Percentiles rank a stretch among this genome's conserved stretches.
Evolutionary conservation across 2,797 vertebrate genomes (phyloP).

Genomic region (Clarias laeviceps): DNA sequence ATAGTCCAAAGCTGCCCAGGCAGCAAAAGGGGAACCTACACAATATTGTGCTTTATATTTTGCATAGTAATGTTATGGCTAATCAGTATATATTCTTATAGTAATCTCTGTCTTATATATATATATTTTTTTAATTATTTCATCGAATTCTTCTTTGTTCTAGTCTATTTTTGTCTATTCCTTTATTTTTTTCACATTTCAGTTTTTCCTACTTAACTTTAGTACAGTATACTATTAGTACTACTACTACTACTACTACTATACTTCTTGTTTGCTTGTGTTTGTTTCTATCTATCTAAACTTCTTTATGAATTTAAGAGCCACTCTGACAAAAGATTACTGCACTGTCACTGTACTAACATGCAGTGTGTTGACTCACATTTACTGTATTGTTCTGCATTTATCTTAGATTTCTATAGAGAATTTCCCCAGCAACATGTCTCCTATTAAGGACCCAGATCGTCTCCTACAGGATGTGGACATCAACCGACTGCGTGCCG

Average conservation of each 20-base stretch:
- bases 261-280: no score
- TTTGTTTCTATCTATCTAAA: no score
- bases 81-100: no score
- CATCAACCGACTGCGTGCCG: conserved; percentile 84
- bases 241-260: no score
- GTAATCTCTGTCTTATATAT: no score
- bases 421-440: conserved; percentile 84
- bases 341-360: neutral
- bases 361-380: conserved; percentile 28
- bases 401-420: conserved; percentile 79
- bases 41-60: no score
- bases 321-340: no score
- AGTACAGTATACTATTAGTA: neutral
- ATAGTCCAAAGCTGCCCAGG: no score
- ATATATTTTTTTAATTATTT: neutral
- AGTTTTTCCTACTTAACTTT: neutral
- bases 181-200: neutral
- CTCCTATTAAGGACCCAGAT: conserved; percentile 87
- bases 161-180: neutral
- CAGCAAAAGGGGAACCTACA: no score
- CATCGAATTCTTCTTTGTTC: neutral
- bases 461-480: conserved; percentile 86
- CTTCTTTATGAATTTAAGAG: no score
- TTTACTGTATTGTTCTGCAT: conserved; percentile 59
- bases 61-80: no score